Base-by-base conservation (phyloP, 2,888 invertebrate genomes). In the Cheilosia scutellata region DNA sequence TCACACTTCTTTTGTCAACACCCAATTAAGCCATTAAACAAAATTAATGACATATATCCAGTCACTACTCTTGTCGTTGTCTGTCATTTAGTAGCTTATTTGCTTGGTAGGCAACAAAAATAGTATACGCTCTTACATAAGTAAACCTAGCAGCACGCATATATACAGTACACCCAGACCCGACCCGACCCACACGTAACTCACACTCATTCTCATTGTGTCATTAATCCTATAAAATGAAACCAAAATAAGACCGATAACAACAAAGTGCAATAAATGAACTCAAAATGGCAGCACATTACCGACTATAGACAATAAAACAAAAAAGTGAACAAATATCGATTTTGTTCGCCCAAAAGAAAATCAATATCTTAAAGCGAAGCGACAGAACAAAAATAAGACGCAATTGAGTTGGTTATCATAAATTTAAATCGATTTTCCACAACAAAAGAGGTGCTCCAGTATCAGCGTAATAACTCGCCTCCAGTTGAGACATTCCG, bases 191-290 rank as follows among this genome's bases (percentile, higher is more conserved):
- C 11, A 27, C 25, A 51, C 51, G 25, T 51, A 51, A 51, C 27
- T 51, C 51, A 16, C 16, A 51, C 27, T 51, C 51, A 16, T 44
- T 29, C 63, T 47, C 49, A 74, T 79, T 84, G 53, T 66, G 49
- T 75, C 75, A 70, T 53, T 84, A 84, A 80, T 79, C 80, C 65
- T n/a, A 75, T 79, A 75, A 65, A 80, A 75, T 49, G 75, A 80
- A 76, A 75, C 70, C 65, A 66, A 80, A 76, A 75, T 55, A 75
- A 47, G 37, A 70, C 47, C 66, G 79, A 83, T 79, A 63, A 80
- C 75, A 66, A 60, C 44, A 60, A 60, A 60, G 72, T 83, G 77
- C 72, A 78, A 72, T 66, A 77, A 65, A 29, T 31, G 40, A 75
- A 58, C 42, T 57, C 20, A 63, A 70, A 47, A 72, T 42, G 77